Percentiles rank a stretch among this genome's conserved stretches.
phyloP scores from a whole-genome alignment of 2,888 invertebrate species.

The Mechanitis messenoides region DNA sequence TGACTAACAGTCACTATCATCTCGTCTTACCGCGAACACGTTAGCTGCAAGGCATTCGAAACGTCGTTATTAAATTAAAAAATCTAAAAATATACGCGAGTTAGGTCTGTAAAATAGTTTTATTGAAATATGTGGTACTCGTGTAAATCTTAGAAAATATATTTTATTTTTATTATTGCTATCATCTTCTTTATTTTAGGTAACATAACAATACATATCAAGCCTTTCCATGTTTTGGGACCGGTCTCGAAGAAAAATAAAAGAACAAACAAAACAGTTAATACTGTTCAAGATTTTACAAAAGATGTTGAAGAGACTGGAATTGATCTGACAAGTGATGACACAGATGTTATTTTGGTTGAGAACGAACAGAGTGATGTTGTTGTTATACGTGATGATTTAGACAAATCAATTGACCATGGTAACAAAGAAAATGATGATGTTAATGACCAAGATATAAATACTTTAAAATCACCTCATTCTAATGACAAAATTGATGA shows the following conservation, averaged over 20 bases:
- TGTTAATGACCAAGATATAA: not conserved
- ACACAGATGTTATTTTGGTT: constrained; percentile 16
- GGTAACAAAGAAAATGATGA: constrained; percentile 2
- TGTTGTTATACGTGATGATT: constrained; percentile 16
- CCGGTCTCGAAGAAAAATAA: constrained; percentile 12
- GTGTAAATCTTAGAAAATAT: no score
- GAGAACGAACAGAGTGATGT: constrained; percentile 12
- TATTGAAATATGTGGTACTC: no score
- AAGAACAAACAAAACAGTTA: not conserved
- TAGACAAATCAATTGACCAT: not conserved
- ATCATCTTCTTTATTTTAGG: constrained; percentile 19
- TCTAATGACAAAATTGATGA: no score
- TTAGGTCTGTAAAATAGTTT: no score
- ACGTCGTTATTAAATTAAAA: no score
- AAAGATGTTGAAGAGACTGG: not conserved
- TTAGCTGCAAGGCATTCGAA: no score
- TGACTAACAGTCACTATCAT: no score
- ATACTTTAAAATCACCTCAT: not conserved
- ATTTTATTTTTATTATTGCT: not conserved
- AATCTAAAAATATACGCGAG: no score
- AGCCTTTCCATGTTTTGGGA: constrained; percentile 29
- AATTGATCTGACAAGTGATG: constrained; percentile 1
- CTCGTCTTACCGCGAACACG: no score
- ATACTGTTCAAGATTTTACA: not conserved
- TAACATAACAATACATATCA: constrained; percentile 23